Evolutionary conservation across 2,797 vertebrate genomes (phyloP).

Genomic region (Cossypha polioptera): DNA sequence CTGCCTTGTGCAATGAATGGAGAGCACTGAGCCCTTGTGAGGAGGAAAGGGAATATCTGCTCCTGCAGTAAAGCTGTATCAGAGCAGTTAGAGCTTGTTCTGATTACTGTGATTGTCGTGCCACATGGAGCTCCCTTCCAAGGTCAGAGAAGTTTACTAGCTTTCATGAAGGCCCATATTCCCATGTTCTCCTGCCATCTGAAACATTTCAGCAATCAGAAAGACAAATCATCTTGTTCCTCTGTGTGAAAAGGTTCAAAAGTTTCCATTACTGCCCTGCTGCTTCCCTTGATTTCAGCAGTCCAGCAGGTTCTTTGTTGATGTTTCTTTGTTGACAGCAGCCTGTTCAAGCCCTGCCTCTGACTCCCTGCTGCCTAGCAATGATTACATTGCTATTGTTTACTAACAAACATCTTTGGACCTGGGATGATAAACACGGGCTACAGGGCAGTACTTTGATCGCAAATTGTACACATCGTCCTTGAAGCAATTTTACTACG

Average conservation of each 20-base stretch:
- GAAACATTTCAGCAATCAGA: conserved; percentile 27
- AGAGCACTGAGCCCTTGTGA: not conserved
- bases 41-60: not conserved
- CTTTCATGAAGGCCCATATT: not conserved
- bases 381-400: conserved; percentile 9
- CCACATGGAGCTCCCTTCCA: not conserved
- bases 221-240: conserved; percentile 16
- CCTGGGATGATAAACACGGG: not conserved
- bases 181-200: not conserved
- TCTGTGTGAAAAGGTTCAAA: not conserved
- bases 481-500: conserved; percentile 20
- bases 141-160: conserved; percentile 17
- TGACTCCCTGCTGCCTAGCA: not conserved
- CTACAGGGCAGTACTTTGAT: conserved; percentile 7
- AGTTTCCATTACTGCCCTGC: conserved; percentile 25
- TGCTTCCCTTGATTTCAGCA: conserved; percentile 4
- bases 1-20: not conserved
- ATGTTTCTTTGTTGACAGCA: not conserved
- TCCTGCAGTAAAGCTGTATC: not conserved
- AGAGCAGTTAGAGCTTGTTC: conserved; percentile 10
- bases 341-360: not conserved
- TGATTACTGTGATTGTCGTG: not conserved
- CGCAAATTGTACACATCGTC: not conserved
- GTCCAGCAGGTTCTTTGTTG: not conserved
- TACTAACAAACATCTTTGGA: conserved; percentile 30